Base-by-base conservation (phyloP, 2,113 vertebrate genomes). In the Baryphthengus martii region DNA sequence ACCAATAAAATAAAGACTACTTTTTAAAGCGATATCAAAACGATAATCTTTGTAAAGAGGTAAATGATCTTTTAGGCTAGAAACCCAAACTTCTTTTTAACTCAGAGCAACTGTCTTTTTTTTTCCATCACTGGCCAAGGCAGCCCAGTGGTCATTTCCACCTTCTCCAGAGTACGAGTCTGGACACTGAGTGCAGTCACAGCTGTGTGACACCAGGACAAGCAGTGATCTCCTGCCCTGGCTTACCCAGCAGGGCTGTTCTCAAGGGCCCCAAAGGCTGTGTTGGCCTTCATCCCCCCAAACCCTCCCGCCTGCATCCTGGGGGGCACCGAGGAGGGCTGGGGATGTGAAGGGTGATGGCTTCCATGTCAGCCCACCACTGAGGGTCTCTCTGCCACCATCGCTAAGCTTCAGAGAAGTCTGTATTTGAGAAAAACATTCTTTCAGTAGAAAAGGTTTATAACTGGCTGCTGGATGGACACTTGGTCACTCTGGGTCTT, bases 381-480 rank as follows among this genome's bases (percentile, higher is more conserved):
- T 89, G 93, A 94, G 39, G 93, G 94, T 95, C 95, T 58, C 94
- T 93, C 90, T 89, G 82, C 70, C 78, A 88, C 88, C 62, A 14
- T 31, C 8, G 3, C 55, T 35, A 63, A 63, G 58, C 31, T 3
- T 33, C 1, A 20, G 61, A 23, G 79, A n/a, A 74, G 53, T 8
- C 31, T 14, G 24, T 26, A 1, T 24, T 31, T 42, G 40, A 55
- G 24, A 37, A 53, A 90, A 88, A 52, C 23, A 21, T 33, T 50
- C 24, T 90, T 67, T 14, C 63, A 52, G 28, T 37, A 63, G 33
- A 24, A 76, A 45, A 25, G 28, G 17, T 35, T 71, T 49, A 3
- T 40, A 63, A 25, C 25, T n/a, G 37, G 26, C 21, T 65, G 31
- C 44, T 76, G 44, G 18, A 31, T 29, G 23, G 28, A 28, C 52